Evolutionary conservation across 2,797 vertebrate species (phyloP).

Genomic region (Coluber constrictor): DNA sequence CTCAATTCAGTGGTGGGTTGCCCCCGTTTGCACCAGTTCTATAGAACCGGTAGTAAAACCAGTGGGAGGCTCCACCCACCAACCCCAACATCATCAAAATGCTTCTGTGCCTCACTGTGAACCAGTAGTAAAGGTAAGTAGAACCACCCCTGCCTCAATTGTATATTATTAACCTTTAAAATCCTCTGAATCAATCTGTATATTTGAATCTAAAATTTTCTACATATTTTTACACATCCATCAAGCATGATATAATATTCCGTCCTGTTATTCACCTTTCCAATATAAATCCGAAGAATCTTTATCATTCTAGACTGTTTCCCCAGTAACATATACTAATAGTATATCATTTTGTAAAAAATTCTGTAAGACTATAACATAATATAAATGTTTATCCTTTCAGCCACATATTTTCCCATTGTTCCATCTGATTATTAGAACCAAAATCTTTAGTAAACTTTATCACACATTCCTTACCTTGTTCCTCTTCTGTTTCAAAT

Average conservation of each 20-base stretch:
- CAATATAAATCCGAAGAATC: not conserved
- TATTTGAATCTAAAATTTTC: not conserved
- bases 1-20: not conserved
- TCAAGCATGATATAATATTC: not conserved
- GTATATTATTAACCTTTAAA: not conserved
- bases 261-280: not conserved
- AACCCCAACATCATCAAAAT: too few species aligned
- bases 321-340: not conserved
- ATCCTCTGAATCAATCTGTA: not conserved
- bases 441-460: not conserved
- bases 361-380: not conserved
- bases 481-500: not conserved
- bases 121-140: too few species aligned
- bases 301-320: not conserved
- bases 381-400: not conserved
- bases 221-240: not conserved
- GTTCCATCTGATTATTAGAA: not conserved
- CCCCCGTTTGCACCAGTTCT: too few species aligned
- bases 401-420: too few species aligned
- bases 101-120: too few species aligned
- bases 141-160: not conserved
- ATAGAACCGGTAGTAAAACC: too few species aligned
- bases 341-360: not conserved
- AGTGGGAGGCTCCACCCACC: too few species aligned
- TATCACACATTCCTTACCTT: not conserved